Conservation (phyloP, 2,888 invertebrate genomes). For the Drepanosiphum platanoidis region DNA sequence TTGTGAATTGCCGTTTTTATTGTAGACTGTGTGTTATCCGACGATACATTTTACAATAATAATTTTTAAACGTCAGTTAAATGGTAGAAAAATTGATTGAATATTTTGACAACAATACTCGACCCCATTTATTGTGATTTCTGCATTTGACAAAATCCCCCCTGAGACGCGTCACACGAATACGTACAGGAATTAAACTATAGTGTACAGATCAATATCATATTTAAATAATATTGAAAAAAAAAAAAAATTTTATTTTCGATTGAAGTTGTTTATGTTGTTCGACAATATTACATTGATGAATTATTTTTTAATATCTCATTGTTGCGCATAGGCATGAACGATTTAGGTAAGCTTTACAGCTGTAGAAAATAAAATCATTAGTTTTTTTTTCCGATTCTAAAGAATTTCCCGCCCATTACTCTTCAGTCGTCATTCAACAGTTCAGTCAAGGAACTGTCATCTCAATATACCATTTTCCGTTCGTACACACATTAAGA, state of each 20-base stretch:
- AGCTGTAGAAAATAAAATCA: too few species aligned
- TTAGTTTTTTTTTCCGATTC: too few species aligned
- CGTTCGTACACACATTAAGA: too few species aligned
- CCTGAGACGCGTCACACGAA: background rate
- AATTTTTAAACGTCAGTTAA: background rate
- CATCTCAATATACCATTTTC: too few species aligned
- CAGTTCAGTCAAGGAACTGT: too few species aligned
- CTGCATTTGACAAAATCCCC: background rate
- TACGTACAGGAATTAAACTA: background rate
- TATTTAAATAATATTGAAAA: background rate
- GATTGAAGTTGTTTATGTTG: background rate
- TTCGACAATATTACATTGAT: background rate
- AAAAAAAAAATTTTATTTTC: slow-evolving; percentile 2
- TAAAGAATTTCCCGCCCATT: too few species aligned
- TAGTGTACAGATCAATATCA: background rate
- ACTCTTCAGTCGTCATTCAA: too few species aligned
- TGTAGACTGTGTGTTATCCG: background rate
- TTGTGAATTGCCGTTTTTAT: too few species aligned
- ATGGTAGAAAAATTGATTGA: background rate
- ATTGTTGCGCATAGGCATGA: too few species aligned
- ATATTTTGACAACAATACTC: background rate
- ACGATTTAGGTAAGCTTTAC: too few species aligned
- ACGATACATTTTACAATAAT: background rate
- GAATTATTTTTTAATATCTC: too few species aligned
- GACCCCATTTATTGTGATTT: background rate